Conservation (phyloP, 2,888 invertebrate genomes). For the Synanthedon formicaeformis region DNA sequence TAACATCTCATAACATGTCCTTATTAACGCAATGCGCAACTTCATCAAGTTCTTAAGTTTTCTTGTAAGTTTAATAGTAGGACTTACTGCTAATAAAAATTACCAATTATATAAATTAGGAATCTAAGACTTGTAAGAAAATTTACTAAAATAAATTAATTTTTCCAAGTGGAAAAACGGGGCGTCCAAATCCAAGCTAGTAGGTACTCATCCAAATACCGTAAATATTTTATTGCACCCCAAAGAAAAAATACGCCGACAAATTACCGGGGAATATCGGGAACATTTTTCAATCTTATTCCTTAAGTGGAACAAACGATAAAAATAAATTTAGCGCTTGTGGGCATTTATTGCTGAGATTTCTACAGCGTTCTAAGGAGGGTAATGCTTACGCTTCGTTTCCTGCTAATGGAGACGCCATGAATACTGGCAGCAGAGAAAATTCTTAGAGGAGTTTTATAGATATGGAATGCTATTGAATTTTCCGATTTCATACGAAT, state of each 20-base stretch:
- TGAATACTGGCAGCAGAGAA: constrained; percentile 1
- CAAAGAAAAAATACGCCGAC: constrained; percentile 49
- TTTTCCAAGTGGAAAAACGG: constrained; percentile 43
- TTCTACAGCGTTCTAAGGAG: constrained; percentile 43
- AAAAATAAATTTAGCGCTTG: constrained; percentile 65
- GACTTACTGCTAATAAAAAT: no score
- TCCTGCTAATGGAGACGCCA: constrained; percentile 25
- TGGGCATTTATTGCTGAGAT: constrained; percentile 65
- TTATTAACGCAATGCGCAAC: no score
- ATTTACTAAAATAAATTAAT: constrained; percentile 48
- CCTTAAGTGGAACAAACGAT: constrained; percentile 66
- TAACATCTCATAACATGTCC: no score
- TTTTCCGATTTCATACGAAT: no score
- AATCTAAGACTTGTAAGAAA: no score
- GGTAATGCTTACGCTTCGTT: constrained; percentile 25
- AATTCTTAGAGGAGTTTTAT: background rate
- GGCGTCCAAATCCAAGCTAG: constrained; percentile 28
- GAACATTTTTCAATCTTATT: constrained; percentile 65
- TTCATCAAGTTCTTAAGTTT: no score
- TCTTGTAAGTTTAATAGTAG: no score
- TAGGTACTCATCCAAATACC: constrained; percentile 51
- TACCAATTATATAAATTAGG: no score
- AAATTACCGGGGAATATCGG: constrained; percentile 59
- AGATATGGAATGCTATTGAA: constrained; percentile 1
- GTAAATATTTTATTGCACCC: constrained; percentile 61